phyloP scores from a whole-genome alignment of 2,113 vertebrate genomes.

The Salvelinus namaycush region DNA sequence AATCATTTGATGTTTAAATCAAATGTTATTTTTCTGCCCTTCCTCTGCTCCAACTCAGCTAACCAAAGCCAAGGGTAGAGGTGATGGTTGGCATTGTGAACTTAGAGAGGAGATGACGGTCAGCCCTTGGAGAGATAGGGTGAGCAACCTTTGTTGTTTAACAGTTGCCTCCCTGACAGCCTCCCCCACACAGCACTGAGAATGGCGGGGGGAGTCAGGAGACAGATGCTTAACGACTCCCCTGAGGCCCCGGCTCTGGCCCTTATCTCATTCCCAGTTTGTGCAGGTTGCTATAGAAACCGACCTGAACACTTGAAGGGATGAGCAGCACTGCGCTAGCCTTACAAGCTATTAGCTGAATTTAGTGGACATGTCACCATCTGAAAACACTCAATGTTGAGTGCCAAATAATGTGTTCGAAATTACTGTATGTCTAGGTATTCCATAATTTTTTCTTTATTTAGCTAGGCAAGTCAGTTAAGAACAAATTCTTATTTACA shows the following conservation, averaged over 20 bases:
- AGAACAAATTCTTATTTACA: too few relatives aligned
- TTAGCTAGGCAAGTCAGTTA: too few relatives aligned
- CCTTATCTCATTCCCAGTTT: conserved; percentile 78
- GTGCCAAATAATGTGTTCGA: not conserved
- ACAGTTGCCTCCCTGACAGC: conserved; percentile 41
- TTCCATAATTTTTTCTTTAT: too few relatives aligned
- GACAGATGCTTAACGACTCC: conserved; percentile 80
- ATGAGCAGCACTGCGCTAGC: conserved; percentile 59
- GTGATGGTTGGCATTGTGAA: conserved; percentile 62
- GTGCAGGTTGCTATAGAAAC: conserved; percentile 77
- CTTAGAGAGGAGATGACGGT: conserved; percentile 58
- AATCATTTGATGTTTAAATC: not conserved
- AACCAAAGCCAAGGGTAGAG: too few relatives aligned
- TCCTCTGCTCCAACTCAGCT: conserved; percentile 22
- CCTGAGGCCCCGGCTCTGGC: conserved; percentile 70
- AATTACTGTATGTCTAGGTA: not conserved
- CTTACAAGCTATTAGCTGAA: conserved; percentile 54
- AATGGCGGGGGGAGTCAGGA: conserved; percentile 45
- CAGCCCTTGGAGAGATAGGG: conserved; percentile 60
- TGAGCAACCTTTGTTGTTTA: conserved; percentile 70
- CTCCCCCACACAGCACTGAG: conserved; percentile 44
- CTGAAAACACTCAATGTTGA: conserved; percentile 38
- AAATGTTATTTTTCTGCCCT: not conserved
- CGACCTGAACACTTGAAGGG: conserved; percentile 68
- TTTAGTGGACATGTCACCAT: conserved; percentile 45